These are phyloP conservation scores for Phrynosoma blainvillii DNA, from an alignment of 2,113 vertebrate genomes.

Conservation along the genomic window DNA sequence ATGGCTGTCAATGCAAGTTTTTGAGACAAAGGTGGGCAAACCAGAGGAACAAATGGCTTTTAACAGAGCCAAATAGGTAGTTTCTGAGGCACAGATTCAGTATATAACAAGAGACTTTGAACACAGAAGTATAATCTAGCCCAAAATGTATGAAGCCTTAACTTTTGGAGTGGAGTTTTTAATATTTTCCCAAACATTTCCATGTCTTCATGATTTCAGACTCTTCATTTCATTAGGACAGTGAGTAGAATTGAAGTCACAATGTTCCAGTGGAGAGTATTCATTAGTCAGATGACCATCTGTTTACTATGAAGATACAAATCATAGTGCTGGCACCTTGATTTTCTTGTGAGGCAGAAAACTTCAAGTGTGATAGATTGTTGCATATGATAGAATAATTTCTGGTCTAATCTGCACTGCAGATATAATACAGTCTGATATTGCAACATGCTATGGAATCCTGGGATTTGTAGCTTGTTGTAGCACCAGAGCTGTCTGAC, in stretches of 20 bases:
- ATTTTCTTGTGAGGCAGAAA: background rate
- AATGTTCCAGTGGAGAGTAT: background rate
- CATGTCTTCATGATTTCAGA: background rate
- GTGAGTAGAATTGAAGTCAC: background rate
- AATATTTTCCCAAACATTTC: background rate
- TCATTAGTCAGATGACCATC: background rate
- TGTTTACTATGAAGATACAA: background rate
- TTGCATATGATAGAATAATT: background rate
- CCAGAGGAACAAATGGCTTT: background rate
- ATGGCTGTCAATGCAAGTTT: background rate
- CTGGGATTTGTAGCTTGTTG: no score
- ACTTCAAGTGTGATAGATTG: background rate
- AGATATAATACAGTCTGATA: no score
- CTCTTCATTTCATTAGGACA: background rate
- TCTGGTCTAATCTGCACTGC: background rate
- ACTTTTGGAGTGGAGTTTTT: background rate
- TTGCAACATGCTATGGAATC: no score
- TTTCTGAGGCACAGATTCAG: background rate
- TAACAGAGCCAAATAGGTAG: background rate
- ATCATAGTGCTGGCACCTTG: background rate
- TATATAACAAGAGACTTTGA: background rate
- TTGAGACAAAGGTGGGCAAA: conserved; percentile 19
- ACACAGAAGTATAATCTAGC: background rate
- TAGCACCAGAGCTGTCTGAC: no score
- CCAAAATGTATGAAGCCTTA: background rate